Conservation (phyloP, 1,140 invertebrate genomes). For the Brachionus angularis region DNA sequence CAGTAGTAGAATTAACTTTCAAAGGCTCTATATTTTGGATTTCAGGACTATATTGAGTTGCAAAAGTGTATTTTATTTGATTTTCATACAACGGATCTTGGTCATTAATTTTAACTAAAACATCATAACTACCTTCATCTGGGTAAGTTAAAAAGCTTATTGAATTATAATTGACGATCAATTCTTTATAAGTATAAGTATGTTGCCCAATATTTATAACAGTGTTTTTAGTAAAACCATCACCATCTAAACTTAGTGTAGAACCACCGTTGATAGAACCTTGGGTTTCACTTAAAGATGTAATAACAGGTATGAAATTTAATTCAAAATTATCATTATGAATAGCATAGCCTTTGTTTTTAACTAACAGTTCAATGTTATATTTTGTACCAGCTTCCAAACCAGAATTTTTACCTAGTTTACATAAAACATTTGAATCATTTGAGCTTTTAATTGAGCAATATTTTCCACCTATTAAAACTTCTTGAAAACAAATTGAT, state of each 20-base stretch:
- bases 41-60: neutral
- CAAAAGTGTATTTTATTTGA: too few relatives aligned
- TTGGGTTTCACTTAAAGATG: neutral
- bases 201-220: too few relatives aligned
- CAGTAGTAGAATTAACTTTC: neutral
- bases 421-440: constrained; percentile 44
- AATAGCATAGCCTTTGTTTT: constrained; percentile 15
- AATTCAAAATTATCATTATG: neutral
- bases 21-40: neutral
- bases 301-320: neutral
- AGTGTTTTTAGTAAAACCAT: too few relatives aligned
- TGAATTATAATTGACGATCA: too few relatives aligned
- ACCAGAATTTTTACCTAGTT: neutral
- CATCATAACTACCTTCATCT: too few relatives aligned
- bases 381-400: constrained; percentile 2
- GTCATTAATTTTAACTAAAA: too few relatives aligned
- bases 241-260: too few relatives aligned
- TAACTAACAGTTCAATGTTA: neutral
- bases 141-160: too few relatives aligned
- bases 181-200: too few relatives aligned
- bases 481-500: too few relatives aligned
- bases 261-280: constrained; percentile 7
- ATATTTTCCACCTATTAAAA: neutral
- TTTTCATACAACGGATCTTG: too few relatives aligned
- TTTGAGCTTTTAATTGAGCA: neutral